Percentiles rank a stretch among this genome's conserved stretches.
phyloP scores from a whole-genome alignment of 2,797 vertebrate genomes.

The Rhinichthys osculus region DNA sequence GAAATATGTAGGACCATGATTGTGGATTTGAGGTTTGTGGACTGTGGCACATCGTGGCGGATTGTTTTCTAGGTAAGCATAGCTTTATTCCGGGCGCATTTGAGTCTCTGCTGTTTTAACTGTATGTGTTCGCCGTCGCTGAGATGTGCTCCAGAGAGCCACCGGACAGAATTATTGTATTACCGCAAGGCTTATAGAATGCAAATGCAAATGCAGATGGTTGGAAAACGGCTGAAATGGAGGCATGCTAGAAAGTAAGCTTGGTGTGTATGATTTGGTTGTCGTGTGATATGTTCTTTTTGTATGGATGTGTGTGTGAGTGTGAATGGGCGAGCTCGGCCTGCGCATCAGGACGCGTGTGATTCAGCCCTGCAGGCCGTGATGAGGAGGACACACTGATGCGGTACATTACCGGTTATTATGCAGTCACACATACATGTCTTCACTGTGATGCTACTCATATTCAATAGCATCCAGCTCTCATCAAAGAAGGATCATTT shows the following conservation, averaged over 20 bases:
- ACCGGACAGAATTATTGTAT: not conserved
- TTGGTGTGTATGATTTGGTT: not conserved
- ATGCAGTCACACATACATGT: not conserved
- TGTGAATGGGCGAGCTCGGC: not conserved
- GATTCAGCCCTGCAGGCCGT: constrained; percentile 16
- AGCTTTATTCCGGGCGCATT: not conserved
- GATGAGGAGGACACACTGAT: constrained; percentile 15
- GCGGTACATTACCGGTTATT: not conserved
- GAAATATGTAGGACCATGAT: constrained; percentile 75
- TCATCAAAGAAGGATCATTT: not conserved
- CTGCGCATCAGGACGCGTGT: constrained; percentile 2
- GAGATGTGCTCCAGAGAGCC: not conserved
- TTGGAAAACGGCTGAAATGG: not conserved
- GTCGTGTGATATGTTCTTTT: not conserved
- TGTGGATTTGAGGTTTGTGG: constrained; percentile 67
- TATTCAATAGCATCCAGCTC: not conserved
- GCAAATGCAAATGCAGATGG: not conserved
- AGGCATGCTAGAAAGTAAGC: not conserved
- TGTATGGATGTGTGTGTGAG: not conserved
- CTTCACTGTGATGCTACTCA: not conserved
- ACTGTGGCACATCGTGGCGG: constrained; percentile 65
- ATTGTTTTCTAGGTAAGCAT: constrained; percentile 78
- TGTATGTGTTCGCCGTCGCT: not conserved
- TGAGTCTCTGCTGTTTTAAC: not conserved
- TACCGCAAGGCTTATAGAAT: not conserved